Evolutionary conservation across 2,797 vertebrate genomes (phyloP).

Genomic region (Ambastaia sidthimunki): DNA sequence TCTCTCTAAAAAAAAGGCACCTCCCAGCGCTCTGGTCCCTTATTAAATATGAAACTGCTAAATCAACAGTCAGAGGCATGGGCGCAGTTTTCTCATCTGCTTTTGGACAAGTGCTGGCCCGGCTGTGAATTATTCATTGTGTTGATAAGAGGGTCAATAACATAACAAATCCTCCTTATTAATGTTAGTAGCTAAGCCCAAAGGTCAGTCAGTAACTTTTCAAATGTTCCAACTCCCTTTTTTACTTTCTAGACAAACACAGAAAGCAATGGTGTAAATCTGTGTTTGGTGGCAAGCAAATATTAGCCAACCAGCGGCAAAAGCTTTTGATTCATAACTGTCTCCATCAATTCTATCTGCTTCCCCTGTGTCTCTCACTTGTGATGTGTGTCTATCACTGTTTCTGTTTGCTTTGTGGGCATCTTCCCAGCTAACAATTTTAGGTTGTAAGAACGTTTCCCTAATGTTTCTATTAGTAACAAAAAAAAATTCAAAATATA

Average conservation of each 20-base stretch:
- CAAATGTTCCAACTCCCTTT: constrained; percentile 60
- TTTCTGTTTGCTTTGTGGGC: constrained; percentile 32
- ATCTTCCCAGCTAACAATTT: not conserved
- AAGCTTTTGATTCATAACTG: constrained; percentile 50
- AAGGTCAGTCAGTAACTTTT: constrained; percentile 75
- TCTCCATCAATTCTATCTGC: not conserved
- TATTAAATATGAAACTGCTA: constrained; percentile 85
- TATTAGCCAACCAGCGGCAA: constrained; percentile 72
- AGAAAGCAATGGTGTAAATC: constrained; percentile 67
- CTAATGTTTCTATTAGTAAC: too few species aligned
- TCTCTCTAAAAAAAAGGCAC: constrained; percentile 73
- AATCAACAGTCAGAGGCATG: constrained; percentile 77
- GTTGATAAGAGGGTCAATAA: constrained; percentile 81
- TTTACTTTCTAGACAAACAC: constrained; percentile 64
- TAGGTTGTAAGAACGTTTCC: too few species aligned
- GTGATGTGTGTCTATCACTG: constrained; percentile 32
- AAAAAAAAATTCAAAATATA: too few species aligned
- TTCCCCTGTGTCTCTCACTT: constrained; percentile 15
- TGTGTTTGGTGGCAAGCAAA: constrained; percentile 72
- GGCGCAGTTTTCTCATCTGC: constrained; percentile 70
- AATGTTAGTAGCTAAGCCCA: constrained; percentile 76
- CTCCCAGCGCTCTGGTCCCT: constrained; percentile 75
- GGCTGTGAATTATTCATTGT: constrained; percentile 79
- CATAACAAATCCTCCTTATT: constrained; percentile 79
- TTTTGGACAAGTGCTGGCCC: constrained; percentile 69